phyloP scores from a whole-genome alignment of 2,113 vertebrate species.

The Geococcyx californianus region DNA sequence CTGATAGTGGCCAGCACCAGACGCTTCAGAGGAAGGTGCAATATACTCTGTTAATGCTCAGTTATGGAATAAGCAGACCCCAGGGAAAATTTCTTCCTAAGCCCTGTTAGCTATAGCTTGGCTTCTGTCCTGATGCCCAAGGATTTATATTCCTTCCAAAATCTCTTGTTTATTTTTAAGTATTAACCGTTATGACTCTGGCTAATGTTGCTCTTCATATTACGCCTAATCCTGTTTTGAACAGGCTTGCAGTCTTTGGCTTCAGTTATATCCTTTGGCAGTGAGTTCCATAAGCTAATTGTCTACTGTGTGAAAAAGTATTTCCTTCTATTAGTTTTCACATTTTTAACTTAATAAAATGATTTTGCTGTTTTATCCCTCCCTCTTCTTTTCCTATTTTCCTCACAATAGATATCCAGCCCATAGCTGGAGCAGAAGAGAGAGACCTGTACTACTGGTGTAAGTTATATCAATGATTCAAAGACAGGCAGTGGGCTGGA shows the following conservation, averaged over 20 bases:
- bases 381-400: conserved; percentile 17
- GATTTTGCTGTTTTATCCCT: neutral
- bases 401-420: neutral
- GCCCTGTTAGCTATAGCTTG: neutral
- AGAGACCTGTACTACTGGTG: neutral
- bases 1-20: neutral
- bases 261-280: conserved; percentile 27
- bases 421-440: neutral
- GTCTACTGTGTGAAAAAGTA: neutral
- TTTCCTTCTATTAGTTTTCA: conserved; percentile 35
- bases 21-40: conserved; percentile 9
- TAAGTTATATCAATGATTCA: neutral
- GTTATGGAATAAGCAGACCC: neutral
- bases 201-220: neutral
- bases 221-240: conserved; percentile 40
- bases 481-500: neutral
- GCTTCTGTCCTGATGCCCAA: neutral
- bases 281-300: neutral
- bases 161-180: conserved; percentile 28
- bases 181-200: conserved; percentile 34
- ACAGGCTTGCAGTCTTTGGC: conserved; percentile 10
- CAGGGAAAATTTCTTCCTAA: neutral
- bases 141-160: conserved; percentile 19
- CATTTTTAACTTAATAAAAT: conserved; percentile 8
- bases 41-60: neutral